Percentiles rank a stretch among this genome's conserved stretches.
Conservation (phyloP, 2,888 invertebrate genomes). For the Charanyca ferruginea region DNA sequence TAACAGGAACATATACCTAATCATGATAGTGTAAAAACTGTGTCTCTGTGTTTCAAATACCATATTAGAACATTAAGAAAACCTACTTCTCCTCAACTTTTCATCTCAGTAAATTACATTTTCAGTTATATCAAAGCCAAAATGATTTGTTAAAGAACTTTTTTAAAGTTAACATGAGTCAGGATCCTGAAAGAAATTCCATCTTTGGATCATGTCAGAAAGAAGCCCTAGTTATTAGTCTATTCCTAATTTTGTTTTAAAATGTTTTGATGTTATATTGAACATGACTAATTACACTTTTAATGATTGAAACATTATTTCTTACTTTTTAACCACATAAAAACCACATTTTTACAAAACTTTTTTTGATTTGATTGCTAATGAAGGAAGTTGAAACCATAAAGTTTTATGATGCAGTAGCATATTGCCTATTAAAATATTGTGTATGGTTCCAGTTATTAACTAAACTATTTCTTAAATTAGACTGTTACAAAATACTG, state of each 20-base stretch:
- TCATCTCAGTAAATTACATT: background rate
- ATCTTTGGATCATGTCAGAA: background rate
- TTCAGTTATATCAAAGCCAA: background rate
- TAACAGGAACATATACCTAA: too few relatives aligned
- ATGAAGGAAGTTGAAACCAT: slow-evolving; percentile 38
- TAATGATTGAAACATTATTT: slow-evolving; percentile 19
- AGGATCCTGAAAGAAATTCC: background rate
- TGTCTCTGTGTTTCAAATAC: too few relatives aligned
- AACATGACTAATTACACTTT: background rate
- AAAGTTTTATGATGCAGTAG: slow-evolving; percentile 28
- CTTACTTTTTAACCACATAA: slow-evolving; percentile 29
- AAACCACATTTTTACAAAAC: slow-evolving; percentile 1
- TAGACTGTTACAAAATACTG: background rate
- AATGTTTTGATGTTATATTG: background rate
- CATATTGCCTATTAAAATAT: slow-evolving; percentile 23
- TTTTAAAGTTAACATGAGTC: background rate
- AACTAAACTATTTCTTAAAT: background rate
- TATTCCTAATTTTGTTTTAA: background rate
- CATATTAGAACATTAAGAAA: too few relatives aligned
- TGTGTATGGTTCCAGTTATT: slow-evolving; percentile 6
- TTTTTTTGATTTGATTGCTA: slow-evolving; percentile 1
- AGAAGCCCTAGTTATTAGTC: too few relatives aligned
- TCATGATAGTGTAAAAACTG: too few relatives aligned
- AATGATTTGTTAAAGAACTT: background rate
- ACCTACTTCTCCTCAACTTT: background rate